Evolutionary conservation across 2,888 invertebrate species (phyloP).

Genomic region (Calliphora vomitoria): DNA sequence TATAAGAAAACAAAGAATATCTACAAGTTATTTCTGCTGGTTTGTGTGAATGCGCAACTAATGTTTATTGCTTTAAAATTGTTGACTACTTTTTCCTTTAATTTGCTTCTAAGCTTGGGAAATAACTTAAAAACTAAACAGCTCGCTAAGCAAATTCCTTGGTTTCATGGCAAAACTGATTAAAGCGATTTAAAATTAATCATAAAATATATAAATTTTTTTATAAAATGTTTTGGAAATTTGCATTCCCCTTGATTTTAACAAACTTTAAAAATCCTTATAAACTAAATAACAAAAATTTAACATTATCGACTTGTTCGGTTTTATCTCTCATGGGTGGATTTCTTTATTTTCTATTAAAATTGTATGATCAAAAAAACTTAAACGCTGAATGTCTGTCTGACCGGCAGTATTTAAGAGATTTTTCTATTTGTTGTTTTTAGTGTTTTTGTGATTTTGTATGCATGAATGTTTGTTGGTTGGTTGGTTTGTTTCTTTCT

Average conservation of each 20-base stretch:
- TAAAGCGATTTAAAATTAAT: not conserved
- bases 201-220: not conserved
- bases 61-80: not conserved
- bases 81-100: not conserved
- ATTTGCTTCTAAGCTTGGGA: constrained; percentile 13
- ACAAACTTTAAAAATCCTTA: no score
- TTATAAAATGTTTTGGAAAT: no score
- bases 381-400: not conserved
- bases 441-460: not conserved
- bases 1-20: not conserved
- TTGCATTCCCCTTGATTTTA: no score
- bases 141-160: not conserved
- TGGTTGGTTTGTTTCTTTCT: not conserved
- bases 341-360: not conserved
- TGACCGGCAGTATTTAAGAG: constrained; percentile 22
- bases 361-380: not conserved
- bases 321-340: not conserved
- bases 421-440: constrained; percentile 20
- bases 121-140: not conserved
- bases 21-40: not conserved
- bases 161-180: not conserved
- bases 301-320: constrained; percentile 10
- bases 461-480: constrained; percentile 28
- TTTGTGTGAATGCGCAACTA: not conserved
- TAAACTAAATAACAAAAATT: not conserved